Evolutionary conservation across 2,888 invertebrate species (phyloP).

Genomic region (Eristalis arbustorum): DNA sequence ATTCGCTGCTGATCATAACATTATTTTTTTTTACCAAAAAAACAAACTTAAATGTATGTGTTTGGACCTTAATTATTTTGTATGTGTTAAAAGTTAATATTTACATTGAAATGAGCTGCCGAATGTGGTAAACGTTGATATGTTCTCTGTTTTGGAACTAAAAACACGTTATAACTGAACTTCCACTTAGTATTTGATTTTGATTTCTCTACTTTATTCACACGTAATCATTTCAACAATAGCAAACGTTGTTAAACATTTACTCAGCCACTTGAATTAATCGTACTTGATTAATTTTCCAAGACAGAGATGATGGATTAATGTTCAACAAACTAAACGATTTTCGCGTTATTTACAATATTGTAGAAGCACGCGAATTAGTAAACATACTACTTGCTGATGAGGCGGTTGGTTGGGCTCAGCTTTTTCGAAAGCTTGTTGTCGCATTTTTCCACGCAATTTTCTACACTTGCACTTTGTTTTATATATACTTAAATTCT

Average conservation of each 20-base stretch:
- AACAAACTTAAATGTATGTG: background rate
- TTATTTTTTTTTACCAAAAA: background rate
- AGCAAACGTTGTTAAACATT: background rate
- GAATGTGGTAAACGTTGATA: background rate
- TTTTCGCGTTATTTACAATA: conserved; percentile 20
- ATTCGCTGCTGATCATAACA: conserved; percentile 11
- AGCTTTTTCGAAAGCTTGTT: conserved; percentile 28
- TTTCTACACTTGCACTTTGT: conserved; percentile 19
- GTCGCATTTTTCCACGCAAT: conserved; percentile 21
- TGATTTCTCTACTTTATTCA: conserved; percentile 1
- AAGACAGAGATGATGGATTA: background rate
- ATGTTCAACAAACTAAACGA: background rate
- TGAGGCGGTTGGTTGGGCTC: conserved; percentile 2
- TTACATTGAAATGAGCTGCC: conserved; percentile 29
- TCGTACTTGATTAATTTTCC: background rate
- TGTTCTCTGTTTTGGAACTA: conserved; percentile 9
- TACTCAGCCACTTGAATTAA: conserved; percentile 1
- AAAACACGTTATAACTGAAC: conserved; percentile 25
- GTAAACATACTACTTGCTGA: conserved; percentile 27
- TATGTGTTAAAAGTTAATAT: conserved; percentile 29
- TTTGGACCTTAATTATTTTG: conserved; percentile 2
- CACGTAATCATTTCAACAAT: background rate
- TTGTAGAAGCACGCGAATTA: conserved; percentile 12
- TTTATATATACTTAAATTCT: conserved; percentile 16
- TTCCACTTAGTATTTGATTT: conserved; percentile 12